A percentile compares a stretch with the other conserved stretches of the same genome.
Evolutionary conservation across 2,797 vertebrate genomes (phyloP).

Genomic region (Artibeus lituratus): DNA sequence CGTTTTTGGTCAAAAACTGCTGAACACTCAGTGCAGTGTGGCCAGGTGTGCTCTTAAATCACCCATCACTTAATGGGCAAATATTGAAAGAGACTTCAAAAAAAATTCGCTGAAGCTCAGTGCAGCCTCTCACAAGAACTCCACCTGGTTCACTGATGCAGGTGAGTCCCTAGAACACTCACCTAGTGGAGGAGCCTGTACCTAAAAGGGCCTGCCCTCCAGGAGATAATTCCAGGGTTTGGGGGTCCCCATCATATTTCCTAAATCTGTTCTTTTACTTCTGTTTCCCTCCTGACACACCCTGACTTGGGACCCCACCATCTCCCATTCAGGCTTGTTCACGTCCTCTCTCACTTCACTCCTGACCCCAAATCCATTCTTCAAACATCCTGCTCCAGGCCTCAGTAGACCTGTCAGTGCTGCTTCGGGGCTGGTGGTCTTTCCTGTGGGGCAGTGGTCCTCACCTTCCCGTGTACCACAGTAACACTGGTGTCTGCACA

Average conservation of each 20-base stretch:
- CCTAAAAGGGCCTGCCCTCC: too few species aligned
- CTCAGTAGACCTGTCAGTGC: accelerated
- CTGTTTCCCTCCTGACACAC: not conserved
- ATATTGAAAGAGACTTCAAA: too few species aligned
- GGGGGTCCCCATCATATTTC: not conserved
- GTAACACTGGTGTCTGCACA: not conserved
- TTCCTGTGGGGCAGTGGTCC: not conserved
- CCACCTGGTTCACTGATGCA: too few species aligned
- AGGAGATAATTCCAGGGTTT: too few species aligned
- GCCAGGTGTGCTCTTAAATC: too few species aligned
- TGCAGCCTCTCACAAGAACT: too few species aligned
- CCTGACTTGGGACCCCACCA: not conserved
- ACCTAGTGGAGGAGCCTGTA: too few species aligned
- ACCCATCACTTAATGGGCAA: too few species aligned
- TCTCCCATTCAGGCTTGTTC: not conserved
- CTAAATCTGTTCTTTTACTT: not conserved
- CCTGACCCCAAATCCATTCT: not conserved
- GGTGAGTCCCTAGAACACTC: too few species aligned
- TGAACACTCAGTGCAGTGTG: too few species aligned
- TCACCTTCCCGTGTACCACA: not conserved
- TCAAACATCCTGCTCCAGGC: not conserved
- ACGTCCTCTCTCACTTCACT: not conserved
- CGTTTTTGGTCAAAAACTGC: too few species aligned
- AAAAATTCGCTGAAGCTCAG: too few species aligned
- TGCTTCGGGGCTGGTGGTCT: not conserved